phyloP scores from a whole-genome alignment of 2,888 invertebrate genomes.

The Dasypolia templi region DNA sequence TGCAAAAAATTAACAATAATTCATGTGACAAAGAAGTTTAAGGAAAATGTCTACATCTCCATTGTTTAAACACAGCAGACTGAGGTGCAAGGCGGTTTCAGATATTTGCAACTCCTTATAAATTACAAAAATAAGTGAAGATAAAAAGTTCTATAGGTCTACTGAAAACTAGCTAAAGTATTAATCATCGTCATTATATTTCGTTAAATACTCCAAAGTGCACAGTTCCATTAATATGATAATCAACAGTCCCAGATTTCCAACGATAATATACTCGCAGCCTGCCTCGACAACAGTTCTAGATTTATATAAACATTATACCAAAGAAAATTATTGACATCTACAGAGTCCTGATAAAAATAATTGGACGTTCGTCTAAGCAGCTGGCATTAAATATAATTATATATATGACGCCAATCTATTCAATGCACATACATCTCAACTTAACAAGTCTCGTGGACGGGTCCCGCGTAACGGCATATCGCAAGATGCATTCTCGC shows the following conservation, averaged over 20 bases:
- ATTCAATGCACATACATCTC: constrained; percentile 53
- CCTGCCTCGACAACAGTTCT: background rate
- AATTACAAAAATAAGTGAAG: background rate
- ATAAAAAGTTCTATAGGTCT: background rate
- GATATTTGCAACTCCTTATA: background rate
- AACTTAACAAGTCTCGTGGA: constrained; percentile 51
- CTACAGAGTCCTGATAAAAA: constrained; percentile 28
- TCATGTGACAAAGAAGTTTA: background rate
- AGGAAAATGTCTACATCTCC: background rate
- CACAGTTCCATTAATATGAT: background rate
- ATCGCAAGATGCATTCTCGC: constrained; percentile 60
- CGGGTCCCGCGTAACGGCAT: constrained; percentile 65
- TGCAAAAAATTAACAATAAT: background rate
- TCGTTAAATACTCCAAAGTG: background rate
- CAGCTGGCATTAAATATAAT: constrained; percentile 47
- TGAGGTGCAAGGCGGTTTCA: background rate
- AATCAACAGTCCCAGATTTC: constrained; percentile 2
- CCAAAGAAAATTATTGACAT: constrained; percentile 27
- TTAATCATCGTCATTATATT: background rate
- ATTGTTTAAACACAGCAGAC: constrained; percentile 11
- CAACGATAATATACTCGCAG: background rate
- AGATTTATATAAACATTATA: constrained; percentile 8
- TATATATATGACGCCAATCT: constrained; percentile 56
- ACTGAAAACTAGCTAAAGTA: background rate
- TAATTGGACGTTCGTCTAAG: constrained; percentile 43